These are phyloP conservation scores for Schizothorax lantsangensis DNA, from an alignment of 2,797 vertebrate genomes.

Conservation along the genomic window DNA sequence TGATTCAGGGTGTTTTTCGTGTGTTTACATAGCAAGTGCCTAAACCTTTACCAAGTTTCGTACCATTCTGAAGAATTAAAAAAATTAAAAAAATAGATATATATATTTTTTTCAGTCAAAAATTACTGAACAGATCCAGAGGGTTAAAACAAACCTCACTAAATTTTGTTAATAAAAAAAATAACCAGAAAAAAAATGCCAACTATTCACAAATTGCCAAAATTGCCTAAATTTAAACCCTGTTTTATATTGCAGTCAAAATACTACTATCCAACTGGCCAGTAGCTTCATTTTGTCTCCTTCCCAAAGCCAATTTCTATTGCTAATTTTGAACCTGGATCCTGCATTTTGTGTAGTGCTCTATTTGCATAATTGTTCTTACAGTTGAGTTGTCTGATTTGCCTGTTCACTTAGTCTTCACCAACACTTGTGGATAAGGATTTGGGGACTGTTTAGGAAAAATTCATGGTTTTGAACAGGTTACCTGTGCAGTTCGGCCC, in stretches of 20 bases:
- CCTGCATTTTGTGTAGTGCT: not conserved
- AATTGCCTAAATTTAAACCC: not conserved
- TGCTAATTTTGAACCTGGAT: not conserved
- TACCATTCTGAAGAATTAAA: not conserved
- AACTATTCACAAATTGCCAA: not conserved
- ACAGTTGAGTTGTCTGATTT: not conserved
- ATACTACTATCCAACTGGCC: not conserved
- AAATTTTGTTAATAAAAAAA: not conserved
- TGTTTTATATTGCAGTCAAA: not conserved
- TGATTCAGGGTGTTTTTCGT: not conserved
- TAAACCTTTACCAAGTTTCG: not conserved
- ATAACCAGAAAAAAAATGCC: not conserved
- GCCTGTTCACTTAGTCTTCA: not conserved
- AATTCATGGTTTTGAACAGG: not conserved
- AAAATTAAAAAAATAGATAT: not conserved
- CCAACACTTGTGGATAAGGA: not conserved
- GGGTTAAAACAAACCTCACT: not conserved
- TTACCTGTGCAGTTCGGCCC: constrained; percentile 88
- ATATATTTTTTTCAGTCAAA: not conserved
- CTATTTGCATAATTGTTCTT: constrained; percentile 8
- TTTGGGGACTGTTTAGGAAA: not conserved
- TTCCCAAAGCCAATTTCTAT: not conserved
- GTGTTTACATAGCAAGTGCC: not conserved
- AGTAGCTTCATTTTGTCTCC: not conserved
- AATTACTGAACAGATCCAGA: not conserved